Evolutionary conservation across 2,797 vertebrate genomes (phyloP).

Genomic region (Lophotriccus pileatus): DNA sequence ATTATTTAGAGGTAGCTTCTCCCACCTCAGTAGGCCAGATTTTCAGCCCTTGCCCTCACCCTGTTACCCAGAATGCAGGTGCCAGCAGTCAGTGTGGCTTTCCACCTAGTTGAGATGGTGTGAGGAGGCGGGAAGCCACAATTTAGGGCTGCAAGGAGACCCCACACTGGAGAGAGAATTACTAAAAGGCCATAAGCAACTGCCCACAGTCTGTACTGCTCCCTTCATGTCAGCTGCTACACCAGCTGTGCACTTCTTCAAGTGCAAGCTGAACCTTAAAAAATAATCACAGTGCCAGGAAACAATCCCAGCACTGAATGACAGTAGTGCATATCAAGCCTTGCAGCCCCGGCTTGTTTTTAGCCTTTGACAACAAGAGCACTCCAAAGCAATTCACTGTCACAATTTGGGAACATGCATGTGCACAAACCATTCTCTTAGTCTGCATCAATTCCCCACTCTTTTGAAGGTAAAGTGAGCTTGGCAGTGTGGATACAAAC

Average conservation of each 20-base stretch:
- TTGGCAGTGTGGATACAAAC: neutral
- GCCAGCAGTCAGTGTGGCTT: neutral
- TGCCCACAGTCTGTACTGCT: neutral
- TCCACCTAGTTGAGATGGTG: neutral
- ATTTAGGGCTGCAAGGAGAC: fast-evolving
- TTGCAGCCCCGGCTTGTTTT: neutral
- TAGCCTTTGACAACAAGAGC: neutral
- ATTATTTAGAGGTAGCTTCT: neutral
- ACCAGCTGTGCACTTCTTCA: neutral
- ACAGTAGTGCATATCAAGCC: neutral
- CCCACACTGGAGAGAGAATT: neutral
- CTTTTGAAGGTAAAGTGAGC: neutral
- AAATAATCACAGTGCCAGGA: neutral
- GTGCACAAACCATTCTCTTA: neutral
- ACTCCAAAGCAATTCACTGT: neutral
- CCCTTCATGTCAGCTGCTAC: neutral
- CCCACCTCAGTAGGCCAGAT: neutral
- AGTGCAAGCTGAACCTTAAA: neutral
- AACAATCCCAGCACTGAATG: neutral
- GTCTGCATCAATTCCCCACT: neutral
- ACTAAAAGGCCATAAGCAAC: neutral
- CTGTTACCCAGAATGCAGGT: neutral
- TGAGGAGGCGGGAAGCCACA: neutral
- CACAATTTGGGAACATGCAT: neutral
- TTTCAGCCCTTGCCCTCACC: neutral